Percentiles rank a stretch among this genome's conserved stretches.
phyloP scores from a whole-genome alignment of 2,888 invertebrate species.

The Pollenia amentaria region DNA sequence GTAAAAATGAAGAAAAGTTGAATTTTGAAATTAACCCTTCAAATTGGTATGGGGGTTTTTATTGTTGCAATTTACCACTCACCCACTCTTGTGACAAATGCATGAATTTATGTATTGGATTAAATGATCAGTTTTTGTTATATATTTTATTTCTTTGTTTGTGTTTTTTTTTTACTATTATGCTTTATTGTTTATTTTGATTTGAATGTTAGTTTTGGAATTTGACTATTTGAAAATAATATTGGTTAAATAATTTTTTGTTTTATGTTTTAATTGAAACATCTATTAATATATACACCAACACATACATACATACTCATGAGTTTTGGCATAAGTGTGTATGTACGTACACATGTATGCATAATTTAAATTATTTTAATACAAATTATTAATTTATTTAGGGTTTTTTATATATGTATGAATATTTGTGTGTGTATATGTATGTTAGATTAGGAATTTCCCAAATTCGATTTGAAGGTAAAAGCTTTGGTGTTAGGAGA shows the following conservation, averaged over 20 bases:
- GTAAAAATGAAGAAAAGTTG: too few species aligned
- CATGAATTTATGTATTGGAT: slow-evolving; percentile 30
- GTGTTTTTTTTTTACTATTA: slow-evolving; percentile 30
- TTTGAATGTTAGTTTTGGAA: slow-evolving; percentile 51
- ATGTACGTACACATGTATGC: not conserved
- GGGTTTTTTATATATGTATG: not conserved
- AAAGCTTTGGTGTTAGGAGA: not conserved
- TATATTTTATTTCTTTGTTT: slow-evolving; percentile 31
- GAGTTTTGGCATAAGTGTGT: not conserved
- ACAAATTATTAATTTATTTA: slow-evolving; percentile 39
- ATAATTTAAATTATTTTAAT: slow-evolving; percentile 35
- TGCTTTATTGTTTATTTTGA: slow-evolving; percentile 59
- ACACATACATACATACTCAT: not conserved
- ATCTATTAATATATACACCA: slow-evolving; percentile 46
- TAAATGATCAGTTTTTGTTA: slow-evolving; percentile 34
- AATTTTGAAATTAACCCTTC: too few species aligned
- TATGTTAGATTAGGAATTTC: not conserved
- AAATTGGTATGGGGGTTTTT: too few species aligned
- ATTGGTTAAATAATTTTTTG: slow-evolving; percentile 32
- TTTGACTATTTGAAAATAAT: slow-evolving; percentile 63
- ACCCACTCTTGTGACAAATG: not conserved
- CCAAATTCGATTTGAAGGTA: slow-evolving; percentile 2
- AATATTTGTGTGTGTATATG: not conserved
- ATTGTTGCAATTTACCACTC: not conserved
- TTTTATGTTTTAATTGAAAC: slow-evolving; percentile 38